A percentile compares a stretch with the other conserved stretches of the same genome.
These are phyloP conservation scores for Dicrurus megarhynchus DNA, from an alignment of 2,113 vertebrate genomes.

Conservation along the genomic window DNA sequence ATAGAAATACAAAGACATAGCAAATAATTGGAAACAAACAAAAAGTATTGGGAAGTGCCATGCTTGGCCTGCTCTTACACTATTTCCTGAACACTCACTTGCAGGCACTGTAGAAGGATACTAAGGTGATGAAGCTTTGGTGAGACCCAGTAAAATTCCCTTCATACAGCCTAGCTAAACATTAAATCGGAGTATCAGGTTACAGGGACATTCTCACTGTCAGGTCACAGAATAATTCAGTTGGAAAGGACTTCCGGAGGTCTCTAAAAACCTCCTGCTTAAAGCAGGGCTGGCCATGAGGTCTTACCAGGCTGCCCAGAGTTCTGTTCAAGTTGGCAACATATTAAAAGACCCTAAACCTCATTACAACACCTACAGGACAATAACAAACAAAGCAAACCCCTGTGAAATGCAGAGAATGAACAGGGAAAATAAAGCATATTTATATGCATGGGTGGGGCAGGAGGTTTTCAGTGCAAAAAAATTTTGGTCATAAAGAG, in stretches of 20 bases:
- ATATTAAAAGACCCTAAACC: background rate
- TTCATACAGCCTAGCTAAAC: background rate
- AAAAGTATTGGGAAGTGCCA: background rate
- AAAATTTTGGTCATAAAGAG: background rate
- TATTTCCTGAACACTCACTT: background rate
- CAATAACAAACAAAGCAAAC: background rate
- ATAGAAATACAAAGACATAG: background rate
- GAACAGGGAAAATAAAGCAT: background rate
- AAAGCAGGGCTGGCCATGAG: background rate
- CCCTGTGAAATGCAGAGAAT: background rate
- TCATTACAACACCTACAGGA: background rate
- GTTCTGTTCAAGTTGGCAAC: background rate
- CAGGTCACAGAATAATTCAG: background rate
- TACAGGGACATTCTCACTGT: background rate
- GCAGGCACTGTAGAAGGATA: background rate
- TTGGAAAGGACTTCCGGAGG: background rate
- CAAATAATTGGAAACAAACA: background rate
- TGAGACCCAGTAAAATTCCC: background rate
- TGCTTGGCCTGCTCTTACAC: background rate
- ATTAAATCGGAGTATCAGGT: background rate
- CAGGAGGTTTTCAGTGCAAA: background rate
- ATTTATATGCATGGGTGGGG: background rate
- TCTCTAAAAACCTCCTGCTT: background rate
- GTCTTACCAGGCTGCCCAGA: background rate
- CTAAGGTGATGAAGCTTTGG: background rate